Percentiles rank a stretch among this genome's conserved stretches.
Evolutionary conservation across 2,888 invertebrate species (phyloP).

Genomic region (Rhagonycha lutea): DNA sequence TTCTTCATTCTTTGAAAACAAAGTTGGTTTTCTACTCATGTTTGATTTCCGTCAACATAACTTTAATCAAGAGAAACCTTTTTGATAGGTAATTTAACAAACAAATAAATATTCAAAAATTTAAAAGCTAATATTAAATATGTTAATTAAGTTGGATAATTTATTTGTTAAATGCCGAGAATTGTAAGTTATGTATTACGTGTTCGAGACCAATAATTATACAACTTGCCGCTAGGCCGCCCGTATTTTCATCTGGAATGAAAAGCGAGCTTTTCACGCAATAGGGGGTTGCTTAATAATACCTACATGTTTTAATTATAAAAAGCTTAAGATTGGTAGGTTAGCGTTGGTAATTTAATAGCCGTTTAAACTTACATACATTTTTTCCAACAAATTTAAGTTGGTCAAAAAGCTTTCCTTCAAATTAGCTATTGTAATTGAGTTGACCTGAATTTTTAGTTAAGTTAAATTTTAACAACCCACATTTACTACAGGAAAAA

Average conservation of each 20-base stretch:
- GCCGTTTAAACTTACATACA: background rate
- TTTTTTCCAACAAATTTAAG: background rate
- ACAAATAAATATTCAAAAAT: background rate
- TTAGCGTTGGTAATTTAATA: conserved; percentile 1
- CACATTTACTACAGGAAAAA: too few species aligned
- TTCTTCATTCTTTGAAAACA: background rate
- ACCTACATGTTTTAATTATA: conserved; percentile 25
- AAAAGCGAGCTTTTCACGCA: conserved; percentile 26
- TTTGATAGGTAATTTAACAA: background rate
- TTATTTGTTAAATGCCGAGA: conserved; percentile 34
- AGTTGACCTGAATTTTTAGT: background rate
- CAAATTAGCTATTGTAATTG: background rate
- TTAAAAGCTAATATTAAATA: conserved; percentile 28
- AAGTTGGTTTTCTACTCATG: too few species aligned
- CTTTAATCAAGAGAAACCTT: too few species aligned
- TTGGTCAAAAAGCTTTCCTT: background rate
- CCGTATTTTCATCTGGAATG: conserved; percentile 24
- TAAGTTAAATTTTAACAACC: too few species aligned
- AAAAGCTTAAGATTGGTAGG: conserved; percentile 4
- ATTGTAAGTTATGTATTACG: conserved; percentile 33
- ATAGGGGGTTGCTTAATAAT: conserved; percentile 17
- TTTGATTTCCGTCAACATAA: too few species aligned
- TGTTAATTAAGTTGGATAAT: conserved; percentile 33
- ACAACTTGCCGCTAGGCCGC: conserved; percentile 18
- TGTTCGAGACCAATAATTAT: conserved; percentile 34